A percentile compares a stretch with the other conserved stretches of the same genome.
phyloP scores from a whole-genome alignment of 2,888 invertebrate species.

The Epinotia brunnichana region DNA sequence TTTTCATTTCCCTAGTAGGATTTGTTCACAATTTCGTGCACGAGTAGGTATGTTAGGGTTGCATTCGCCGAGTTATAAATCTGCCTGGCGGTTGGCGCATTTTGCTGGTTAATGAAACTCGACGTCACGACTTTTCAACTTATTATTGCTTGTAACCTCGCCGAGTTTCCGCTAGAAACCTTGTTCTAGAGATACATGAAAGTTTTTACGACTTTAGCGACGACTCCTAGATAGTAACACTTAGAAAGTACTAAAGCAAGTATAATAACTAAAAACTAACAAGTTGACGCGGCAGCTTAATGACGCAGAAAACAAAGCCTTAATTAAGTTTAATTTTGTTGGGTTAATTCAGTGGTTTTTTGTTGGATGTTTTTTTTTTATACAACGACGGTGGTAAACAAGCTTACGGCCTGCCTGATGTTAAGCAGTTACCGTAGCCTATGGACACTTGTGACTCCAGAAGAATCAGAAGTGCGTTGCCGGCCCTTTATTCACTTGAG shows the following conservation, averaged over 20 bases:
- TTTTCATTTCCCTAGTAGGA: slow-evolving; percentile 62
- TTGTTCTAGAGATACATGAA: slow-evolving; percentile 35
- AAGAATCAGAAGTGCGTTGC: no score
- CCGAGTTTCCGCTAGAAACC: slow-evolving; percentile 40
- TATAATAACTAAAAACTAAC: slow-evolving; percentile 1
- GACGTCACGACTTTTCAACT: slow-evolving; percentile 65
- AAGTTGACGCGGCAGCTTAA: not conserved
- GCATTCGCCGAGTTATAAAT: slow-evolving; percentile 66
- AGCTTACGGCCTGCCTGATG: no score
- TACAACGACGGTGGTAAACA: no score
- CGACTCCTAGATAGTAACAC: slow-evolving; percentile 13
- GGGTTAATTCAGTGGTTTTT: not conserved
- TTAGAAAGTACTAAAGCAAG: slow-evolving; percentile 26
- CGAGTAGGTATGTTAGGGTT: slow-evolving; percentile 56
- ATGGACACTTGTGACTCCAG: no score
- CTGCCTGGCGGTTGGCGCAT: slow-evolving; percentile 56
- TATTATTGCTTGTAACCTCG: slow-evolving; percentile 48
- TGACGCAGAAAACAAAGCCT: not conserved
- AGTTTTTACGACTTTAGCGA: slow-evolving; percentile 36
- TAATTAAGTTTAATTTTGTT: not conserved
- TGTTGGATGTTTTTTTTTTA: no score
- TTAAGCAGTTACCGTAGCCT: no score
- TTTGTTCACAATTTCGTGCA: slow-evolving; percentile 69
- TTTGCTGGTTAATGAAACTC: slow-evolving; percentile 69
- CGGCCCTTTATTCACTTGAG: no score